A percentile compares a stretch with the other conserved stretches of the same genome.
Conservation (phyloP, 2,797 vertebrate genomes). For the Lacerta agilis region DNA sequence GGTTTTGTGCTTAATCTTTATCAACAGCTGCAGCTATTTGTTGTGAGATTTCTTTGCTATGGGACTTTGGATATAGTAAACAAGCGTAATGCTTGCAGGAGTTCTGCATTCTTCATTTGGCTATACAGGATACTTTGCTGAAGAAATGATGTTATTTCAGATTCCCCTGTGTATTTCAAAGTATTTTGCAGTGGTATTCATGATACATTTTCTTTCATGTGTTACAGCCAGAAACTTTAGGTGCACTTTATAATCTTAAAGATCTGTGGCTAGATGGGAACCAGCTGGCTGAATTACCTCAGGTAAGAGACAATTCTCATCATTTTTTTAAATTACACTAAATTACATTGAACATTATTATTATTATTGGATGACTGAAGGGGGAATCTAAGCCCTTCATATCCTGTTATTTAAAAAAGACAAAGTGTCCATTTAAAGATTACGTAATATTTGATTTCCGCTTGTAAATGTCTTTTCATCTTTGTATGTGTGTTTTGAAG, state of each 20-base stretch:
- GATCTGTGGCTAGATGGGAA: slow-evolving; percentile 99
- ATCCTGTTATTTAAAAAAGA: not conserved
- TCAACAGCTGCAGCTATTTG: not conserved
- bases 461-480: not conserved
- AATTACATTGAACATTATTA: not conserved
- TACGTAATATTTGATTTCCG: not conserved
- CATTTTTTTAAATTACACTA: not conserved
- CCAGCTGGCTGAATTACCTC: slow-evolving; percentile 92
- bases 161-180: not conserved
- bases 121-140: not conserved
- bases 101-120: not conserved
- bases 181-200: not conserved
- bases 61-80: not conserved
- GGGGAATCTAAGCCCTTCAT: not conserved
- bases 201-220: slow-evolving; percentile 5
- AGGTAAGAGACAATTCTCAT: slow-evolving; percentile 78
- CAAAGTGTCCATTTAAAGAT: not conserved
- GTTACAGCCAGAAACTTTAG: slow-evolving; percentile 94
- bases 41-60: not conserved
- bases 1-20: not conserved
- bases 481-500: not conserved
- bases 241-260: slow-evolving; percentile 93
- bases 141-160: not conserved
- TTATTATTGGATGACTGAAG: not conserved
- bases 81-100: not conserved